A percentile compares a stretch with the other conserved stretches of the same genome.
These are phyloP conservation scores for Antedon mediterranea DNA, from an alignment of 53 echinoderm and acorn worm genomes.

Conservation along the genomic window DNA sequence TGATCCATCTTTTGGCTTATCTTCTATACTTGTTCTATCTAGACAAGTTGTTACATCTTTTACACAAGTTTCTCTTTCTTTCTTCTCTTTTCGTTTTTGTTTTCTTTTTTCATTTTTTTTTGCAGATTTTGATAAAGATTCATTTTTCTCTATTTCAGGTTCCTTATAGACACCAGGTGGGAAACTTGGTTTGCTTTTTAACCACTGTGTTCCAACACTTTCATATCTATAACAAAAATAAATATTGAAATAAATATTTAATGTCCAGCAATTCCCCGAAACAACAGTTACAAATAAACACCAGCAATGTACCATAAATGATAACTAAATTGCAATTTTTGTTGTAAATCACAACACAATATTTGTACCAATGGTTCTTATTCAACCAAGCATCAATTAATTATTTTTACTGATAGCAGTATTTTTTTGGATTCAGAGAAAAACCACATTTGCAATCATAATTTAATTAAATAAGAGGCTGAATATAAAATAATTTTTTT, in stretches of 20 bases:
- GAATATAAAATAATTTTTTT: no score
- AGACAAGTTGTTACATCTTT: neutral
- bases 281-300: no score
- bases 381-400: no score
- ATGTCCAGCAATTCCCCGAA: no score
- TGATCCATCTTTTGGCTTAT: neutral
- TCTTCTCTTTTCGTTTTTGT: slow-evolving; percentile 65
- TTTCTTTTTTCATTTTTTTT: slow-evolving; percentile 94
- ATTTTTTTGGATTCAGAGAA: no score
- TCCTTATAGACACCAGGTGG: slow-evolving; percentile 70
- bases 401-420: no score
- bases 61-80: neutral
- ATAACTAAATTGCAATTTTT: no score
- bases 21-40: neutral
- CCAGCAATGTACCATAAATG: no score
- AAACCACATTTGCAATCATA: no score
- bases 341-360: no score
- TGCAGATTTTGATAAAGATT: slow-evolving; percentile 56
- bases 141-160: slow-evolving; percentile 12
- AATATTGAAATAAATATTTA: neutral
- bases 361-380: no score
- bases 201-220: slow-evolving; percentile 87
- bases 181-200: slow-evolving; percentile 73
- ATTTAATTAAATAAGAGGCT: no score
- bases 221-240: slow-evolving; percentile 48